A percentile compares a stretch with the other conserved stretches of the same genome.
Conservation (phyloP, 2,888 invertebrate species). For the Eupithecia tripunctaria region DNA sequence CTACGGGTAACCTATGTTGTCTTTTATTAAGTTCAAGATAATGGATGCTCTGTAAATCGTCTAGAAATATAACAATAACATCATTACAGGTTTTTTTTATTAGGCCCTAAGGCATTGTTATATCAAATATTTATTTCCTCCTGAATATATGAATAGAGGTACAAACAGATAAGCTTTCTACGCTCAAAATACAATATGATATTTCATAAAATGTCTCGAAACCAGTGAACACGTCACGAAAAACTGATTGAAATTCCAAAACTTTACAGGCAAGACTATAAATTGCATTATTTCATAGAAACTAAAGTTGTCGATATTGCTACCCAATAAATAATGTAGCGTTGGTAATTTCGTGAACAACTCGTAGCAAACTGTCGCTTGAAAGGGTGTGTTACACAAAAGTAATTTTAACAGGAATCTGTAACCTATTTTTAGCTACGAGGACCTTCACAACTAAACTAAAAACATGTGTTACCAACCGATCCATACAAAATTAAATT, state of each 20-base stretch:
- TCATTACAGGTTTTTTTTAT: no score
- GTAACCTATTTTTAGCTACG: constrained; percentile 26
- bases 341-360: constrained; percentile 6
- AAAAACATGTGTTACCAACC: constrained; percentile 37
- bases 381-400: constrained; percentile 11
- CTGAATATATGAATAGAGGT: not conserved
- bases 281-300: constrained; percentile 19
- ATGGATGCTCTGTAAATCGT: not conserved
- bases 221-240: not conserved
- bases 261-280: constrained; percentile 5
- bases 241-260: constrained; percentile 19
- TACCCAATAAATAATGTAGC: not conserved
- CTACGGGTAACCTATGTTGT: not conserved
- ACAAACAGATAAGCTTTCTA: not conserved
- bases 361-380: not conserved
- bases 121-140: no score
- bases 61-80: no score
- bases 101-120: no score
- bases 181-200: constrained; percentile 12
- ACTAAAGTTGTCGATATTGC: constrained; percentile 18
- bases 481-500: constrained; percentile 51
- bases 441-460: constrained; percentile 37
- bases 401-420: constrained; percentile 20
- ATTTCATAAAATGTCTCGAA: constrained; percentile 16
- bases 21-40: not conserved